Evolutionary conservation across 2,888 invertebrate genomes (phyloP).

Genomic region (Oeneis ivallda): DNA sequence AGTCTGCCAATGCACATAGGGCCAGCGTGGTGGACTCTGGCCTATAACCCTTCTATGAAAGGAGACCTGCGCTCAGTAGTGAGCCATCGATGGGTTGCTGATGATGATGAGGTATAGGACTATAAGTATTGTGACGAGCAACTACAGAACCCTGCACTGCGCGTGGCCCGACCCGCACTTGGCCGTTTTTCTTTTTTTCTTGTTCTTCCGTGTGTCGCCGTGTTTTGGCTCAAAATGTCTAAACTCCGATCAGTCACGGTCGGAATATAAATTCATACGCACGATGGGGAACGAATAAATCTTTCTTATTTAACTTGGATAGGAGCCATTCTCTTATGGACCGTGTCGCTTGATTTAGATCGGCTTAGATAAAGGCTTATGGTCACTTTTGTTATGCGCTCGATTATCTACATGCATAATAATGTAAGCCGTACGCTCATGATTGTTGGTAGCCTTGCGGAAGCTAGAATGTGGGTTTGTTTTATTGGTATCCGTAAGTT

Average conservation of each 20-base stretch:
- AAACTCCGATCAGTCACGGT: slow-evolving; percentile 66
- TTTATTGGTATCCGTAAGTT: slow-evolving; percentile 1
- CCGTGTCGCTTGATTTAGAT: slow-evolving; percentile 47
- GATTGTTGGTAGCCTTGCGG: slow-evolving; percentile 19
- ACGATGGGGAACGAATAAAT: slow-evolving; percentile 46
- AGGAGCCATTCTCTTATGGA: slow-evolving; percentile 43
- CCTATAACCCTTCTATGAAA: too few species aligned
- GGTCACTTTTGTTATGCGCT: slow-evolving; percentile 31
- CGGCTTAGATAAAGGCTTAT: slow-evolving; percentile 39
- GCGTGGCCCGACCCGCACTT: too few species aligned
- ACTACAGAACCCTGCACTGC: too few species aligned
- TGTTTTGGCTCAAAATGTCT: slow-evolving; percentile 56
- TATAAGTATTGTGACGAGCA: too few species aligned
- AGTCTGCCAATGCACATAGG: too few species aligned
- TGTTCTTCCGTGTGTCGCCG: slow-evolving; percentile 54
- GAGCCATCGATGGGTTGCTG: too few species aligned
- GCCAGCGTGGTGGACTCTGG: too few species aligned
- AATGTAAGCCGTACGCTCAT: slow-evolving; percentile 24
- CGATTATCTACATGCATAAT: slow-evolving; percentile 30
- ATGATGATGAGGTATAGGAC: too few species aligned
- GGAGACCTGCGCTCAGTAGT: too few species aligned
- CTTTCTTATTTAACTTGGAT: slow-evolving; percentile 43
- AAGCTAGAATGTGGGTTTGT: slow-evolving; percentile 21
- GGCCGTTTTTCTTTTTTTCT: slow-evolving; percentile 27
- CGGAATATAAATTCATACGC: slow-evolving; percentile 46